Percentiles rank a stretch among this genome's conserved stretches.
Conservation (phyloP, 2,113 vertebrate species). For the Pyrgilauda ruficollis region DNA sequence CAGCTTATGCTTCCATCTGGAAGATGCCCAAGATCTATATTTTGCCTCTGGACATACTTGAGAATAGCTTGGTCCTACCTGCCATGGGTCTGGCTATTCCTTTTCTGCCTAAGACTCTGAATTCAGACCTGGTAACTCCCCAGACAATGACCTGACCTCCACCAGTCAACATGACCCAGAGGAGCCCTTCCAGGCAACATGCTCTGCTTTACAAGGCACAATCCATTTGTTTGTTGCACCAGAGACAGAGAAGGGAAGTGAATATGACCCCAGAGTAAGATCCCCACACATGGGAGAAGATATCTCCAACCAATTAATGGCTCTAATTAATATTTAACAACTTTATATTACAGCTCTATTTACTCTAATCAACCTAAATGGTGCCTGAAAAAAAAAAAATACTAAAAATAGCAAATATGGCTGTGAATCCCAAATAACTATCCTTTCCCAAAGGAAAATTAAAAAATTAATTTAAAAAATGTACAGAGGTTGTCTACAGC, state of each 20-base stretch:
- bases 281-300: background rate
- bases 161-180: background rate
- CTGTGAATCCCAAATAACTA: background rate
- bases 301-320: background rate
- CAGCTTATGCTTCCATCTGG: background rate
- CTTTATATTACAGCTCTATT: background rate
- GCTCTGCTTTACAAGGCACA: background rate
- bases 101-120: background rate
- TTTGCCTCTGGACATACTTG: background rate
- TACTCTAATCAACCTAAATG: background rate
- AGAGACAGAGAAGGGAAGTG: background rate
- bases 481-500: background rate
- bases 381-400: accelerated
- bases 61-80: background rate
- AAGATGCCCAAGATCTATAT: background rate
- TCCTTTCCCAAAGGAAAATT: background rate
- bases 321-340: background rate
- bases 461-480: background rate
- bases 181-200: background rate
- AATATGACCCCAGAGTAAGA: background rate
- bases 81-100: background rate
- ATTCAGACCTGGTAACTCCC: background rate
- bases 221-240: background rate
- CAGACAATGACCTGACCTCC: background rate
- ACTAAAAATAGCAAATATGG: background rate